Percentiles rank a stretch among this genome's conserved stretches.
phyloP scores from a whole-genome alignment of 1,140 invertebrate genomes.

The Metaphire vulgaris region DNA sequence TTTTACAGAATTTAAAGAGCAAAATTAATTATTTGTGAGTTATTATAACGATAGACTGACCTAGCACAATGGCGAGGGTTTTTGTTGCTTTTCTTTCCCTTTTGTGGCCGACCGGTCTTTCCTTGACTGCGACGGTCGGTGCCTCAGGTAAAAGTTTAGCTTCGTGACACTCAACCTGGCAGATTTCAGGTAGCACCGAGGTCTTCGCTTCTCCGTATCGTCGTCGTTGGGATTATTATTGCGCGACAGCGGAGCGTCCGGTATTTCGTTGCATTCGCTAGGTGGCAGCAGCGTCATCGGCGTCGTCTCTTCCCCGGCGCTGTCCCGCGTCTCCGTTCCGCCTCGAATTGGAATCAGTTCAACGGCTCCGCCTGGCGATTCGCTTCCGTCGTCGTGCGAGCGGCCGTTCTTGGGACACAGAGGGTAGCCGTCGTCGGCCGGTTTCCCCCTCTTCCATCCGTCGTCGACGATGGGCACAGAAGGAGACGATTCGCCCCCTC shows the following conservation, averaged over 20 bases:
- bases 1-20: too few species aligned
- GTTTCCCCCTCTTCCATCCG: not conserved
- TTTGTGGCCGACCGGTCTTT: conserved; percentile 8
- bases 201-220: not conserved
- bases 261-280: not conserved
- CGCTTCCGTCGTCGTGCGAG: not conserved
- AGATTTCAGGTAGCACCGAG: not conserved
- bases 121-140: not conserved
- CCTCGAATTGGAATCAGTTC: too few species aligned
- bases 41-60: too few species aligned
- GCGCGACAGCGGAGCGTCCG: too few species aligned
- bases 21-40: too few species aligned
- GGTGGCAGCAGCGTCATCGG: too few species aligned
- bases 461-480: not conserved
- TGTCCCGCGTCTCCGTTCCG: too few species aligned
- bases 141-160: not conserved
- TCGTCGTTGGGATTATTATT: too few species aligned
- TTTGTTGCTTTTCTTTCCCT: conserved; percentile 16
- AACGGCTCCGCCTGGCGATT: not conserved
- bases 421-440: not conserved
- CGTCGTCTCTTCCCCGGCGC: too few species aligned
- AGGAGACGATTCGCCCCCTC: not conserved
- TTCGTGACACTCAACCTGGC: not conserved
- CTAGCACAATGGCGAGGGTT: conserved; percentile 20
- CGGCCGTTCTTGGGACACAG: not conserved